Evolutionary conservation across 2,797 vertebrate genomes (phyloP).

Genomic region (Yasuhikotakia modesta): DNA sequence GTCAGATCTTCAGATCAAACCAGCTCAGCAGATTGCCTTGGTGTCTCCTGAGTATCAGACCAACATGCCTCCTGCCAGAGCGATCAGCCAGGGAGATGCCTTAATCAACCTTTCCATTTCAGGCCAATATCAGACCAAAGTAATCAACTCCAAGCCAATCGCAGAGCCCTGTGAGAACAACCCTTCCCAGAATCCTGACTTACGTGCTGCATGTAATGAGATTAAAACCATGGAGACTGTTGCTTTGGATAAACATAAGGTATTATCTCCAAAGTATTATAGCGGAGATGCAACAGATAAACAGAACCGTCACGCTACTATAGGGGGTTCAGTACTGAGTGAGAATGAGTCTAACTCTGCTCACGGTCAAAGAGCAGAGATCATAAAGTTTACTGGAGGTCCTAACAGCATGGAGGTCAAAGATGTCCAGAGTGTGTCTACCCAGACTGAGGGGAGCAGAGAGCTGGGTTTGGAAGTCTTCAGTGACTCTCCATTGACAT

Average conservation of each 20-base stretch:
- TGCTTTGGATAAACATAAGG: background rate
- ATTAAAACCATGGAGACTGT: slow-evolving; percentile 8
- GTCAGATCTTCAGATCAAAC: slow-evolving; percentile 25
- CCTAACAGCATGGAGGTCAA: slow-evolving; percentile 8
- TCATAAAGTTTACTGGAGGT: background rate
- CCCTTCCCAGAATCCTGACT: slow-evolving; percentile 6
- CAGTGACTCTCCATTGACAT: background rate
- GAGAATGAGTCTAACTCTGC: background rate
- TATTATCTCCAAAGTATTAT: background rate
- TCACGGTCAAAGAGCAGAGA: slow-evolving; percentile 27
- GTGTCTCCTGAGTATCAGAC: slow-evolving; percentile 21
- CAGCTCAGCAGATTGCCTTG: background rate
- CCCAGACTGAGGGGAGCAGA: slow-evolving; percentile 70
- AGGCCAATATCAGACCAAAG: slow-evolving; percentile 24
- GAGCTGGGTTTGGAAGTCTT: background rate
- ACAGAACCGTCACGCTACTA: background rate
- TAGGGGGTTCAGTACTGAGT: background rate
- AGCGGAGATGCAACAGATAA: slow-evolving; percentile 11
- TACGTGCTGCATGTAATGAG: slow-evolving; percentile 7
- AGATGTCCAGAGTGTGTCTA: slow-evolving; percentile 61
- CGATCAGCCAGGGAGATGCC: slow-evolving; percentile 17
- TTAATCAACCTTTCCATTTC: slow-evolving; percentile 16
- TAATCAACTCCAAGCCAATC: slow-evolving; percentile 15
- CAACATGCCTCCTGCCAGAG: slow-evolving; percentile 39
- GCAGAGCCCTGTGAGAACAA: background rate